Percentiles rank a stretch among this genome's conserved stretches.
Evolutionary conservation across 2,797 vertebrate species (phyloP).

Genomic region (Pseudomugil tenellus): DNA sequence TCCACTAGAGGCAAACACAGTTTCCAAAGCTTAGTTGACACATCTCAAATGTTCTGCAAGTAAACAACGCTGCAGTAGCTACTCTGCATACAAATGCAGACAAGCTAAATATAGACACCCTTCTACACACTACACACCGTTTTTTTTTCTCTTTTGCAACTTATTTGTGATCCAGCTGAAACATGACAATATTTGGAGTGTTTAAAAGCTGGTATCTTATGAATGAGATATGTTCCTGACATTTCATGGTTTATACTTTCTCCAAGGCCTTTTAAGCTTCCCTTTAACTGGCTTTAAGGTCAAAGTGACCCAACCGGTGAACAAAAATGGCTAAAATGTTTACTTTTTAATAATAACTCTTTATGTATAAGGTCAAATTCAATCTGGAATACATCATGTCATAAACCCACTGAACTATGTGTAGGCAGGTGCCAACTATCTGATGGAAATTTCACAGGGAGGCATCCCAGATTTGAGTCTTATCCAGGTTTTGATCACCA

Average conservation of each 20-base stretch:
- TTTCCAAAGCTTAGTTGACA: slow-evolving; percentile 40
- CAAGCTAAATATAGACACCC: not conserved
- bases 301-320: not conserved
- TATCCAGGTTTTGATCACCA: not conserved
- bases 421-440: not conserved
- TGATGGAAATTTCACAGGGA: not conserved
- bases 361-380: not conserved
- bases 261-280: not conserved
- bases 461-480: not conserved
- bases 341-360: not conserved
- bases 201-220: not conserved
- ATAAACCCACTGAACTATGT: not conserved
- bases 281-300: not conserved
- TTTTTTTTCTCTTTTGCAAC: not conserved
- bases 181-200: not conserved
- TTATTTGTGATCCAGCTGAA: slow-evolving; percentile 1
- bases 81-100: slow-evolving; percentile 26
- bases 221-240: not conserved
- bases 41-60: slow-evolving; percentile 50
- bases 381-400: not conserved
- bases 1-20: slow-evolving; percentile 42
- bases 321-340: not conserved
- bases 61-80: slow-evolving; percentile 47
- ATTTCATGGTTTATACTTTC: not conserved
- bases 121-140: not conserved